These are phyloP conservation scores for Leptocoma aspasia DNA, from an alignment of 2,113 vertebrate genomes.

Conservation along the genomic window DNA sequence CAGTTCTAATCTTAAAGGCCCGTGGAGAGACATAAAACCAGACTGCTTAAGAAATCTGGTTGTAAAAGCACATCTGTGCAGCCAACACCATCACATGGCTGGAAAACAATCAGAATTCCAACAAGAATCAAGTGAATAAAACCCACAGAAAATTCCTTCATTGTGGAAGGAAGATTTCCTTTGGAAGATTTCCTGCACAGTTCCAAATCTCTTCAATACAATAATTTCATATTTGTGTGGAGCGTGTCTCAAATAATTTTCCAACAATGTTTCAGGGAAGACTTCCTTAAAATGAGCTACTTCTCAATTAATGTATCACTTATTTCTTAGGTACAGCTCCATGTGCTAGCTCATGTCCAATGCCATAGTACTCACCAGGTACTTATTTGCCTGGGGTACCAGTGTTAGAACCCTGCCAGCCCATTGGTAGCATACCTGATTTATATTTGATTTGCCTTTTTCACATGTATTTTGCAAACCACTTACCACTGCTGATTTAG, in stretches of 20 bases:
- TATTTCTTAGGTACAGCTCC: background rate
- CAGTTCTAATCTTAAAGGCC: conserved; percentile 63
- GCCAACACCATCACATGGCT: conserved; percentile 12
- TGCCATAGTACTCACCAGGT: background rate
- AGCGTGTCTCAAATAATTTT: background rate
- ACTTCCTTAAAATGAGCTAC: background rate
- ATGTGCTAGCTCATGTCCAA: background rate
- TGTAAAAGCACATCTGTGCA: conserved; percentile 58
- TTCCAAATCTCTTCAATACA: background rate
- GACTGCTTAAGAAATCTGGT: conserved; percentile 40
- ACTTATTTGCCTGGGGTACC: background rate
- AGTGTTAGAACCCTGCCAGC: background rate
- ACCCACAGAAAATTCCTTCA: conserved; percentile 8
- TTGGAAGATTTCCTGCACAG: background rate
- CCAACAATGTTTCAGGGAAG: background rate
- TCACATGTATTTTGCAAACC: background rate
- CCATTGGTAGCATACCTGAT: background rate
- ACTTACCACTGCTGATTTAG: background rate
- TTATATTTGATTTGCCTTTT: background rate
- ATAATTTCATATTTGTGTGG: background rate
- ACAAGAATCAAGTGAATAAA: conserved; percentile 44
- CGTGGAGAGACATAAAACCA: conserved; percentile 35
- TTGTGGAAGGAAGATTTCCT: background rate
- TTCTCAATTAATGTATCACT: background rate
- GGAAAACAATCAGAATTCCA: conserved; percentile 43